A percentile compares a stretch with the other conserved stretches of the same genome.
These are phyloP conservation scores for Tipula confusa DNA, from an alignment of 2,888 invertebrate species.

Conservation along the genomic window DNA sequence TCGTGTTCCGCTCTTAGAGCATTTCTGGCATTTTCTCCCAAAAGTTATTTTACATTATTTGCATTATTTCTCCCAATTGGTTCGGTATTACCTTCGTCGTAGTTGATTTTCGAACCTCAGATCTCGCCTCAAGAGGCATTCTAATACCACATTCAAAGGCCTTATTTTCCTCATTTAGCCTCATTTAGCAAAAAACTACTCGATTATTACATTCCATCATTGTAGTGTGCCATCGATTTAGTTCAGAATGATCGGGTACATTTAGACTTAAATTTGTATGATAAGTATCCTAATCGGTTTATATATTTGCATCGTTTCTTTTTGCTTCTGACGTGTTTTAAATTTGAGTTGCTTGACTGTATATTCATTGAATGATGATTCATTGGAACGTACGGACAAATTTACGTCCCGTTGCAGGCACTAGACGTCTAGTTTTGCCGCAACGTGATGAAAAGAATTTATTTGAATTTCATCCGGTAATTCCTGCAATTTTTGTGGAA, in stretches of 20 bases:
- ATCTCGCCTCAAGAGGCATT: constrained; percentile 72
- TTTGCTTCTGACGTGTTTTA: constrained; percentile 65
- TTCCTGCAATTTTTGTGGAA: no score
- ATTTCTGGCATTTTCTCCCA: constrained; percentile 73
- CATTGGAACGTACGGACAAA: no score
- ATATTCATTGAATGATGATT: no score
- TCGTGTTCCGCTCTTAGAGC: constrained; percentile 77
- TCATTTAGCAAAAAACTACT: constrained; percentile 60
- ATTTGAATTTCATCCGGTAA: no score
- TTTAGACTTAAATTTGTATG: constrained; percentile 69
- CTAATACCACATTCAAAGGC: constrained; percentile 64
- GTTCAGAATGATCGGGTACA: constrained; percentile 59
- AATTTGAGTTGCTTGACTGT: constrained; percentile 64
- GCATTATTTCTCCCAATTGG: constrained; percentile 71
- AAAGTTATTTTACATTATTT: constrained; percentile 69
- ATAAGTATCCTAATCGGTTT: constrained; percentile 73
- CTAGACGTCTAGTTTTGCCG: no score
- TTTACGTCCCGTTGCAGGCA: no score
- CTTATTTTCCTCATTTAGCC: constrained; percentile 66
- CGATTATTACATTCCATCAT: constrained; percentile 55
- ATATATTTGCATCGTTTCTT: constrained; percentile 63
- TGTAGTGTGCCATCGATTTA: constrained; percentile 56
- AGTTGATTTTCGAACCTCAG: constrained; percentile 66
- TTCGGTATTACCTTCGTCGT: constrained; percentile 72
- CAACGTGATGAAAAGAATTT: no score